Evolutionary conservation across 2,797 vertebrate species (phyloP).

Genomic region (Loris lydekkerianus): DNA sequence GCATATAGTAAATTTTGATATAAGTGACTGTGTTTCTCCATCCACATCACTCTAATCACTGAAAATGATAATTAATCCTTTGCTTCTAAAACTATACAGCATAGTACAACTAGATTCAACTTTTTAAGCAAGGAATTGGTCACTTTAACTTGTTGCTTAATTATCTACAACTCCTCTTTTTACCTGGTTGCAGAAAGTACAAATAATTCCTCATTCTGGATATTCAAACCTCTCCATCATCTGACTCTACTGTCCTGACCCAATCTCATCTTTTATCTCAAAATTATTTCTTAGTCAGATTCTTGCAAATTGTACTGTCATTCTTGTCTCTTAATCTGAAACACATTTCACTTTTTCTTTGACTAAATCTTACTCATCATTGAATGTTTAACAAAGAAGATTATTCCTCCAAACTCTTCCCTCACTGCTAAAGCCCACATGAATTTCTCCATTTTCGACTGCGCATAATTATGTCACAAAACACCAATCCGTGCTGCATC

Average conservation of each 20-base stretch:
- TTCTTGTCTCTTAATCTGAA: conserved; percentile 25
- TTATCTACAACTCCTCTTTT: neutral
- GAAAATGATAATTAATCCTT: neutral
- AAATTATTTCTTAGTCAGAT: neutral
- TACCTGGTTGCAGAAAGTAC: neutral
- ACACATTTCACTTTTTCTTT: conserved; percentile 24
- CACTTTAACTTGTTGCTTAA: neutral
- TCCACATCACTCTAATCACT: neutral
- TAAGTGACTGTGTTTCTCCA: conserved; percentile 25
- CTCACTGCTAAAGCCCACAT: neutral
- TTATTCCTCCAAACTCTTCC: neutral
- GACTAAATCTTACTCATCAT: neutral
- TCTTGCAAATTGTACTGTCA: conserved; percentile 16
- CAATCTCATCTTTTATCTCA: neutral
- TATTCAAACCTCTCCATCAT: neutral
- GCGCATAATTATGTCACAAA: neutral
- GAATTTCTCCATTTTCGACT: neutral
- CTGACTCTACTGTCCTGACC: neutral
- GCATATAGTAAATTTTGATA: neutral
- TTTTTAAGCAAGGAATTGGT: neutral
- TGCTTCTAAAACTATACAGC: neutral
- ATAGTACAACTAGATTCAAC: neutral
- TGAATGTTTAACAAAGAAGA: neutral
- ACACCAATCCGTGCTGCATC: neutral
- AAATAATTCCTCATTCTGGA: conserved; percentile 18